Conservation (phyloP, 2,888 invertebrate species). For the Leptinotarsa juncta region DNA sequence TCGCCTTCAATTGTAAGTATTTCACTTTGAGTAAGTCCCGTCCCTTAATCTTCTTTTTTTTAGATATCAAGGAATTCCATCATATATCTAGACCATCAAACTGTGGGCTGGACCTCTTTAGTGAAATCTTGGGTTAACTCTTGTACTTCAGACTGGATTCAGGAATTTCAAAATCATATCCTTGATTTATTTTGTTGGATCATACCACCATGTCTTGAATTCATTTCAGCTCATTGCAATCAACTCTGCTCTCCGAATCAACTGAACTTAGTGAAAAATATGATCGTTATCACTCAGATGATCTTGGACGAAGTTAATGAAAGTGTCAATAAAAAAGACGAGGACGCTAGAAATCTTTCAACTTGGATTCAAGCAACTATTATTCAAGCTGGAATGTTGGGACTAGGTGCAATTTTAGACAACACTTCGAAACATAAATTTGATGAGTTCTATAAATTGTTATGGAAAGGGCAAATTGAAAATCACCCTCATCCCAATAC, state of each 20-base stretch:
- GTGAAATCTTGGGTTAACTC: conserved; percentile 66
- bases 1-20: conserved; percentile 80
- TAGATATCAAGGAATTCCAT: conserved; percentile 73
- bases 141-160: conserved; percentile 51
- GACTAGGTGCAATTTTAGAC: conserved; percentile 76
- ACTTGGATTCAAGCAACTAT: conserved; percentile 69
- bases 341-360: conserved; percentile 65
- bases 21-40: neutral
- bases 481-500: conserved; percentile 66
- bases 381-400: conserved; percentile 77
- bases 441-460: conserved; percentile 61
- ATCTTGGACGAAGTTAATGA: conserved; percentile 59
- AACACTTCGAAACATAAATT: conserved; percentile 62
- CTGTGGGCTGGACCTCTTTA: conserved; percentile 70
- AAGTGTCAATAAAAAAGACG: conserved; percentile 53
- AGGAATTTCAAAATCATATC: conserved; percentile 53
- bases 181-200: conserved; percentile 69
- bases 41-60: conserved; percentile 34
- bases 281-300: conserved; percentile 60
- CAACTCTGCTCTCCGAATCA: conserved; percentile 60
- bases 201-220: conserved; percentile 69
- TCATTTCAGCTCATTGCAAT: conserved; percentile 66
- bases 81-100: conserved; percentile 71
- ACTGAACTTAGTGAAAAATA: conserved; percentile 61
- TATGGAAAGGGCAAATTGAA: conserved; percentile 62